phyloP scores from a whole-genome alignment of 2,113 vertebrate species.

The Marcusenius ussheri region DNA sequence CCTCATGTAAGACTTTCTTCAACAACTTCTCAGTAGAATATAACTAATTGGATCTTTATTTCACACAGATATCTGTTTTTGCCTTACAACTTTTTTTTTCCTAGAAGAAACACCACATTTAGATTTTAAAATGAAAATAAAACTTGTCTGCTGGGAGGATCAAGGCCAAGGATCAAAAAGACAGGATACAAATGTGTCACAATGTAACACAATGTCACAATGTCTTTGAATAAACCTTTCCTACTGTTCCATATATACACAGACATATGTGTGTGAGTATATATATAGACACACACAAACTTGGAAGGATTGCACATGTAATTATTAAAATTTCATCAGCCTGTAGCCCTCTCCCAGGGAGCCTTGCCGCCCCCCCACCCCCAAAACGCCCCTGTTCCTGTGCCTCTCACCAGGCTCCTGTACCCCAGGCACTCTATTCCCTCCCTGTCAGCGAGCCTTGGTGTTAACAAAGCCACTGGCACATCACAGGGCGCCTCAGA shows the following conservation, averaged over 20 bases:
- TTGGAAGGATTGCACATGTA: constrained; percentile 63
- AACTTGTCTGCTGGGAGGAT: background rate
- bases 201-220: too few relatives aligned
- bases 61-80: background rate
- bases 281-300: background rate
- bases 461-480: constrained; percentile 62
- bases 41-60: background rate
- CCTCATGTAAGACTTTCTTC: background rate
- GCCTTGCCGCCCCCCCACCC: constrained; percentile 34
- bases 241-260: background rate
- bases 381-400: constrained; percentile 38
- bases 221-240: background rate
- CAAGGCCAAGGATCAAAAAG: background rate
- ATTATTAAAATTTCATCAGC: constrained; percentile 68
- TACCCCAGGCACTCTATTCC: constrained; percentile 45
- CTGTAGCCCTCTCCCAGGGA: constrained; percentile 53
- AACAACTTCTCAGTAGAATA: background rate
- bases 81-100: background rate
- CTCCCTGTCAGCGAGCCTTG: constrained; percentile 52
- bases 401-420: constrained; percentile 29
- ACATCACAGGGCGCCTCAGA: constrained; percentile 62
- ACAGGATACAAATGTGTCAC: background rate
- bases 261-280: background rate
- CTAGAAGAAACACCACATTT: background rate
- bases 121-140: background rate